phyloP scores from a whole-genome alignment of 2,888 invertebrate genomes.

The Spialia ferax region DNA sequence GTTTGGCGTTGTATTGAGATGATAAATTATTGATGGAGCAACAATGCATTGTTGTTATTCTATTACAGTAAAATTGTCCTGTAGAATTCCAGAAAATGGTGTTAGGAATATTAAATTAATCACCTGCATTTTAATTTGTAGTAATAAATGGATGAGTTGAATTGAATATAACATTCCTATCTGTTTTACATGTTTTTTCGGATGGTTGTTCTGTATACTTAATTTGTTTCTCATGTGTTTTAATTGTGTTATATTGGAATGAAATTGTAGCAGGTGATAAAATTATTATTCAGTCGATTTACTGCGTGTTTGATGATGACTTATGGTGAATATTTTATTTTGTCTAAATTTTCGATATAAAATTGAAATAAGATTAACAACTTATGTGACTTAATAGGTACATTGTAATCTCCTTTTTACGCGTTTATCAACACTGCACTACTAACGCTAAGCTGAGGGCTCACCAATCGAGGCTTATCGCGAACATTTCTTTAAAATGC shows the following conservation, averaged over 20 bases:
- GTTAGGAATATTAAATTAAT: constrained; percentile 8
- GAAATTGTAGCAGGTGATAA: constrained; percentile 9
- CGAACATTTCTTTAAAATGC: not conserved
- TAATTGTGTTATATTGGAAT: not conserved
- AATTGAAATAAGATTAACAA: not conserved
- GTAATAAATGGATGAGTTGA: not conserved
- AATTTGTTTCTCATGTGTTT: not conserved
- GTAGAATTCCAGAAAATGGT: constrained; percentile 5
- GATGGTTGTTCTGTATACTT: not conserved
- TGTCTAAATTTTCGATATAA: constrained; percentile 18
- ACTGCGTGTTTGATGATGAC: not conserved
- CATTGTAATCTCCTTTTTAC: not conserved
- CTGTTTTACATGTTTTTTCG: constrained; percentile 3
- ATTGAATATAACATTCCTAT: constrained; percentile 22
- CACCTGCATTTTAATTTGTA: constrained; percentile 1
- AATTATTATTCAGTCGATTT: constrained; percentile 8
- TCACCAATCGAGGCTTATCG: too few relatives aligned
- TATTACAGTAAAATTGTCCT: not conserved
- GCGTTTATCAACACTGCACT: not conserved
- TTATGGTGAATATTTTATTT: constrained; percentile 11
- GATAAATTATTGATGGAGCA: not conserved
- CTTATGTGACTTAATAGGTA: not conserved
- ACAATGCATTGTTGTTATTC: not conserved
- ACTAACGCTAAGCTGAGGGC: too few relatives aligned
- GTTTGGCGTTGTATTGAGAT: too few relatives aligned